A percentile compares a stretch with the other conserved stretches of the same genome.
These are phyloP conservation scores for Diabrotica balteata DNA, from an alignment of 2,888 invertebrate genomes.

Conservation along the genomic window DNA sequence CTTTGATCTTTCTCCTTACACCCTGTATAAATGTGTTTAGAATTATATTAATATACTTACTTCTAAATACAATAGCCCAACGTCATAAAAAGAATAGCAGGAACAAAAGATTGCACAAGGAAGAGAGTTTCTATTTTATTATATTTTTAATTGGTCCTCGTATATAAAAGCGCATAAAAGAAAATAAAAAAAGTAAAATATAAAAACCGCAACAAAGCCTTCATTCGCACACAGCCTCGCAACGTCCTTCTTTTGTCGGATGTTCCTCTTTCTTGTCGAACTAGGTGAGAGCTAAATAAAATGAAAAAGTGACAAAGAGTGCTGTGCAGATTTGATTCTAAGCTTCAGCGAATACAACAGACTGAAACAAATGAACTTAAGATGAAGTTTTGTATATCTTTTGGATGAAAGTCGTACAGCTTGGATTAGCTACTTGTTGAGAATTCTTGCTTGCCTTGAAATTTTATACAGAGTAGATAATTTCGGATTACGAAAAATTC, in stretches of 20 bases:
- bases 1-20: too few species aligned
- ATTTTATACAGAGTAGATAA: constrained; percentile 3
- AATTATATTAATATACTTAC: too few species aligned
- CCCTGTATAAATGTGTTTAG: too few species aligned
- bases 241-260: constrained; percentile 12
- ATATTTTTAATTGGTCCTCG: too few species aligned
- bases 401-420: constrained; percentile 1
- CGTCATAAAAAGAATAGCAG: too few species aligned
- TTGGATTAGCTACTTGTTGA: constrained; percentile 6
- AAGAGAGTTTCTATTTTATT: too few species aligned
- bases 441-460: neutral
- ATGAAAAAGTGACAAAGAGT: constrained; percentile 18
- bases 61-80: too few species aligned
- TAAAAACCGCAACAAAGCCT: neutral
- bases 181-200: neutral
- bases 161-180: neutral
- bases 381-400: constrained; percentile 24
- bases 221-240: neutral
- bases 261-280: constrained; percentile 16
- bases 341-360: constrained; percentile 21
- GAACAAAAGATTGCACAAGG: too few species aligned
- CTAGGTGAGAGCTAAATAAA: constrained; percentile 24
- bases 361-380: constrained; percentile 26
- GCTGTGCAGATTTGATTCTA: constrained; percentile 24
- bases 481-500: constrained; percentile 8